Conservation (phyloP, 2,797 vertebrate genomes). For the Pagetopsis macropterus region DNA sequence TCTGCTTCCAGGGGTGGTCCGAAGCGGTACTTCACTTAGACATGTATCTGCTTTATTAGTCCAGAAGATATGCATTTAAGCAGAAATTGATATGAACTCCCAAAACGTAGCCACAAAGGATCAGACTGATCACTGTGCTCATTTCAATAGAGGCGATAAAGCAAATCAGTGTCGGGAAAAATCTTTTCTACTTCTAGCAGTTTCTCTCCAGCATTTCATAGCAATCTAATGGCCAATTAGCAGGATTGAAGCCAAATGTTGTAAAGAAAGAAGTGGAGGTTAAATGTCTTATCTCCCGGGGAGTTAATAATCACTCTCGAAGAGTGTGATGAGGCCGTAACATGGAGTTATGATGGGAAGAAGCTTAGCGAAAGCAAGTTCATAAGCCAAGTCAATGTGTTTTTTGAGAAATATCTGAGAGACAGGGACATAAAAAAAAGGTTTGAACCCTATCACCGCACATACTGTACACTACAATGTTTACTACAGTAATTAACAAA, state of each 20-base stretch:
- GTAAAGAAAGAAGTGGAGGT: constrained; percentile 40
- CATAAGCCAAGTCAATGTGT: constrained; percentile 5
- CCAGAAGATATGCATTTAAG: constrained; percentile 49
- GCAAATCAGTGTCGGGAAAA: constrained; percentile 35
- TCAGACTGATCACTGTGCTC: constrained; percentile 24
- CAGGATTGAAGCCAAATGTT: constrained; percentile 42
- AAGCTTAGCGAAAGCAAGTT: constrained; percentile 26
- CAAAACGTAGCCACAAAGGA: constrained; percentile 23
- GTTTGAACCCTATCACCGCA: constrained; percentile 11
- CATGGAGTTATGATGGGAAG: constrained; percentile 24
- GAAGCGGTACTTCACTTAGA: constrained; percentile 58
- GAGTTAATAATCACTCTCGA: constrained; percentile 62
- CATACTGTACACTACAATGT: neutral
- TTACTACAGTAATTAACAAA: neutral
- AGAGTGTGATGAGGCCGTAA: constrained; percentile 54
- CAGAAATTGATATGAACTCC: constrained; percentile 35
- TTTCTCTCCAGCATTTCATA: constrained; percentile 40
- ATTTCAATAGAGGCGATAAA: constrained; percentile 32
- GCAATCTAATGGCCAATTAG: constrained; percentile 64
- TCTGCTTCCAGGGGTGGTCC: constrained; percentile 42
- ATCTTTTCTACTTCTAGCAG: constrained; percentile 18
- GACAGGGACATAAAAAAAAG: constrained; percentile 6
- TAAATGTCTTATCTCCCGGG: constrained; percentile 48
- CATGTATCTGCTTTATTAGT: constrained; percentile 69
- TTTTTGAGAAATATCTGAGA: constrained; percentile 4